These are phyloP conservation scores for Macaria liturata DNA, from an alignment of 2,888 invertebrate genomes.

Conservation along the genomic window DNA sequence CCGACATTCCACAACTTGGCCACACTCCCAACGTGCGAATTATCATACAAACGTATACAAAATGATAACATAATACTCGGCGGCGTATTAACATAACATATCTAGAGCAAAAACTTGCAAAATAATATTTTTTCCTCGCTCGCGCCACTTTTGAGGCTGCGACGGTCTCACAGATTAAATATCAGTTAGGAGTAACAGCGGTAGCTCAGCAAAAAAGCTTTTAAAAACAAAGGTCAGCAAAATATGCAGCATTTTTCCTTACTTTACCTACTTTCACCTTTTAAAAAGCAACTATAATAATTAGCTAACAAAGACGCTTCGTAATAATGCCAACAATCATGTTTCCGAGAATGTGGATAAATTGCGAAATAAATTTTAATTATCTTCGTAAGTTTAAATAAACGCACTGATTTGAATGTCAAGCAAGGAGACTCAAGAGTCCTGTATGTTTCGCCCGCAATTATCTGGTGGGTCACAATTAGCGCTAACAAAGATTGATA, in stretches of 20 bases:
- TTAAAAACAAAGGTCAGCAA: too few relatives aligned
- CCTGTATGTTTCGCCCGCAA: constrained; percentile 39
- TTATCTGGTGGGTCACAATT: constrained; percentile 38
- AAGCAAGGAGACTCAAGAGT: constrained; percentile 25
- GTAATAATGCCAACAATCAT: too few relatives aligned
- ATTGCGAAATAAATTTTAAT: too few relatives aligned
- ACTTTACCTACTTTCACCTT: too few relatives aligned
- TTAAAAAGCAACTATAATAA: too few relatives aligned
- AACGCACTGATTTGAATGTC: too few relatives aligned
- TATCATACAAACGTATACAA: constrained; percentile 32
- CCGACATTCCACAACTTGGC: constrained; percentile 34
- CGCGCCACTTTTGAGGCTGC: constrained; percentile 8
- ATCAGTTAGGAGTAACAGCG: constrained; percentile 3
- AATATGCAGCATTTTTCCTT: too few relatives aligned
- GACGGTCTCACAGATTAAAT: background rate
- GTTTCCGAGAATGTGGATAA: too few relatives aligned
- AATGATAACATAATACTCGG: constrained; percentile 35
- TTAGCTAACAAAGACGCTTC: too few relatives aligned
- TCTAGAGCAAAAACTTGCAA: constrained; percentile 13
- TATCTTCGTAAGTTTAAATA: too few relatives aligned
- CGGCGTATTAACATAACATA: constrained; percentile 18
- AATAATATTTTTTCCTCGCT: constrained; percentile 19
- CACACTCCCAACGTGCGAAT: constrained; percentile 36
- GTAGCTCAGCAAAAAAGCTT: constrained; percentile 41
- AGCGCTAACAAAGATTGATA: constrained; percentile 34